Evolutionary conservation across 2,888 invertebrate genomes (phyloP).

Genomic region (Eupithecia vulgata): DNA sequence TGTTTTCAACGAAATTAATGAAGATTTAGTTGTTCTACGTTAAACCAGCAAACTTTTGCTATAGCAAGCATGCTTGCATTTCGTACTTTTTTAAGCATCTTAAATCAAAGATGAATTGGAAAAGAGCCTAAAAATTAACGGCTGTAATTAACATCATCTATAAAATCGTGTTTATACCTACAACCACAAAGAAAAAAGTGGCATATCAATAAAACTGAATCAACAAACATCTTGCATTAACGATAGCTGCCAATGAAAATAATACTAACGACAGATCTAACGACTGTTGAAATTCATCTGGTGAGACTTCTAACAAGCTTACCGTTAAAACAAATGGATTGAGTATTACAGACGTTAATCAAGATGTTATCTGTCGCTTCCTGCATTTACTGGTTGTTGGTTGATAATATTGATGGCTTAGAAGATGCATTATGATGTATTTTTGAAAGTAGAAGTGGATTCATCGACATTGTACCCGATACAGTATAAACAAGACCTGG

Average conservation of each 20-base stretch:
- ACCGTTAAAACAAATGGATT: constrained; percentile 53
- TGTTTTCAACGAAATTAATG: constrained; percentile 36
- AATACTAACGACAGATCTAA: constrained; percentile 59
- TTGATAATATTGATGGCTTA: constrained; percentile 24
- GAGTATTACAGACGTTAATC: constrained; percentile 59
- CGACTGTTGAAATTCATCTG: constrained; percentile 61
- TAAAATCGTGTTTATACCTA: background rate
- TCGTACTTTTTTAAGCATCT: background rate
- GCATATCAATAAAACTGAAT: constrained; percentile 5
- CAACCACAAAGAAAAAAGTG: background rate
- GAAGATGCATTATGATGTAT: constrained; percentile 9
- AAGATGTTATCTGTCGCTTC: constrained; percentile 61
- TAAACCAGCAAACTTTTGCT: background rate
- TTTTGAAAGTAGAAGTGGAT: constrained; percentile 15
- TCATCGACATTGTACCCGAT: background rate
- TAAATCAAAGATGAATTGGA: background rate
- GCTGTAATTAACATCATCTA: background rate
- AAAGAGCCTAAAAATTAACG: background rate
- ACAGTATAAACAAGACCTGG: background rate
- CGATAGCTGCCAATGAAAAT: constrained; percentile 18
- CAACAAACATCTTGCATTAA: constrained; percentile 12
- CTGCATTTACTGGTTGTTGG: constrained; percentile 44
- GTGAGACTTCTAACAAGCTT: constrained; percentile 51
- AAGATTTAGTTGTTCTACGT: constrained; percentile 34
- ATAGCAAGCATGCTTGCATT: background rate